Percentiles rank a stretch among this genome's conserved stretches.
phyloP scores from a whole-genome alignment of 64 coral and sea anemone species.

The Montipora foliosa region DNA sequence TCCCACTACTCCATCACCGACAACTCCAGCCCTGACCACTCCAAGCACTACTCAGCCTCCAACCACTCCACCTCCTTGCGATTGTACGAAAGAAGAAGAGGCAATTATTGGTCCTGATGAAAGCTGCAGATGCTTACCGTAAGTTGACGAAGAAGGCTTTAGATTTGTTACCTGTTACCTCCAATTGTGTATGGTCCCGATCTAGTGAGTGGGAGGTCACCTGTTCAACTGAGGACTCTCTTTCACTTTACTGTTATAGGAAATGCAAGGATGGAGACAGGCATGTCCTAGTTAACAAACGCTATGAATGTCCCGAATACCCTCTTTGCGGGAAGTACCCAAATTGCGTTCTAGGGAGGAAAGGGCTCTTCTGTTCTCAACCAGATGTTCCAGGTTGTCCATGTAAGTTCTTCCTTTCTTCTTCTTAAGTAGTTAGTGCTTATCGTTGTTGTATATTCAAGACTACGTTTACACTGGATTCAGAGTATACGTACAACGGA shows the following conservation, averaged over 20 bases:
- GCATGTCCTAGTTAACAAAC: conserved; percentile 44
- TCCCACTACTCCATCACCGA: background rate
- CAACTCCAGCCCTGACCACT: background rate
- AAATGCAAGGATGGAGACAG: conserved; percentile 40
- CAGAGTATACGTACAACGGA: no score
- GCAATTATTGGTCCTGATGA: conserved; percentile 1
- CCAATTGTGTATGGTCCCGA: no score
- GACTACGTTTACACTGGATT: no score
- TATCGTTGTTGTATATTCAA: background rate
- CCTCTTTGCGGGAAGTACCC: conserved; percentile 53
- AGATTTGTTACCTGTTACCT: background rate
- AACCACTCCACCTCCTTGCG: conserved; percentile 25
- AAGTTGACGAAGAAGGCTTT: background rate
- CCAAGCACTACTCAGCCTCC: background rate
- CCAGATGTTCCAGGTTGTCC: conserved; percentile 55
- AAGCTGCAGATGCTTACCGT: conserved; percentile 40
- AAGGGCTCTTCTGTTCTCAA: conserved; percentile 65
- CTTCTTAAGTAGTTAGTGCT: background rate
- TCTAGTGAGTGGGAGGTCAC: no score
- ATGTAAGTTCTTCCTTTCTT: conserved; percentile 29
- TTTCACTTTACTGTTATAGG: background rate
- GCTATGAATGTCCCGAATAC: conserved; percentile 57
- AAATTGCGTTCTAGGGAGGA: conserved; percentile 73
- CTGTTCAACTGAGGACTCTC: no score
- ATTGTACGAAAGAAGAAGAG: conserved; percentile 41